Evolutionary conservation across 2,888 invertebrate species (phyloP).

Genomic region (Eilema sororculum): DNA sequence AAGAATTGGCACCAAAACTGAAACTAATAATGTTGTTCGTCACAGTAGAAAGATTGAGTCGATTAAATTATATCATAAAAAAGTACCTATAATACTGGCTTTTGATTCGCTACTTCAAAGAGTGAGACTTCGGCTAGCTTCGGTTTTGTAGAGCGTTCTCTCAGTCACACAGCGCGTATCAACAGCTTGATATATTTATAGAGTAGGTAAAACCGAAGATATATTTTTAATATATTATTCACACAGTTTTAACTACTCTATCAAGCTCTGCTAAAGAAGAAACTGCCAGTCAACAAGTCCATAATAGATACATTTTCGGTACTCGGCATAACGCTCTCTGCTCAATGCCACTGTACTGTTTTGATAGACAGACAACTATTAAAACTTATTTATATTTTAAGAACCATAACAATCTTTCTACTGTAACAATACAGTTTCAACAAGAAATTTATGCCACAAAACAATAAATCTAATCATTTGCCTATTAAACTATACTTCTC

Average conservation of each 20-base stretch:
- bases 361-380: too few relatives aligned
- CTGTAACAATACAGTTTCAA: constrained; percentile 51
- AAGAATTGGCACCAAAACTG: constrained; percentile 81
- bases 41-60: constrained; percentile 37
- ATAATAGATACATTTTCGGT: too few relatives aligned
- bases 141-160: neutral
- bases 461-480: constrained; percentile 40
- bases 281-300: too few relatives aligned
- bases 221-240: too few relatives aligned
- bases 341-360: too few relatives aligned
- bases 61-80: neutral
- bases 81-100: too few relatives aligned
- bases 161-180: neutral
- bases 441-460: constrained; percentile 47
- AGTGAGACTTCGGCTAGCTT: neutral
- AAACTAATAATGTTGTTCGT: constrained; percentile 53
- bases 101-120: too few relatives aligned
- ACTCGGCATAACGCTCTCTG: too few relatives aligned
- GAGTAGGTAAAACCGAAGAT: neutral
- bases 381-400: too few relatives aligned
- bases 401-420: constrained; percentile 29
- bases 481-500: constrained; percentile 49
- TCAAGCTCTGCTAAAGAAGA: too few relatives aligned
- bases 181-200: neutral
- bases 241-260: too few relatives aligned